Evolutionary conservation across 2,797 vertebrate genomes (phyloP).

Genomic region (Oreochromis mossambicus): DNA sequence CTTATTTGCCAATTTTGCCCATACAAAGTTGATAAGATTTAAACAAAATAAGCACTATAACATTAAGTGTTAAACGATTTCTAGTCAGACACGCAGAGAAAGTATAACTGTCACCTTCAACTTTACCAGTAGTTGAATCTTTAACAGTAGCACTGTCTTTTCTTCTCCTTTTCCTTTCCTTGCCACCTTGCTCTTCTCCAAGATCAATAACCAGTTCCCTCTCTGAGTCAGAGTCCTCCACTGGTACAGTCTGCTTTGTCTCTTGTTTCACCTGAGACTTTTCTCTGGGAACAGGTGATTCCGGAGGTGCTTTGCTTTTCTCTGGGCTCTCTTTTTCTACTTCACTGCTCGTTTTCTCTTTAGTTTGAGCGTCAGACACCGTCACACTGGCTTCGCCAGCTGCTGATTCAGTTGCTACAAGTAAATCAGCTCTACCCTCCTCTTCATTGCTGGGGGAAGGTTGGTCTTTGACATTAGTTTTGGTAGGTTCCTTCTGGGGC

Average conservation of each 20-base stretch:
- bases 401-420: conserved; percentile 39
- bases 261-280: conserved; percentile 85
- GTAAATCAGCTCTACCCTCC: conserved; percentile 74
- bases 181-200: conserved; percentile 88
- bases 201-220: conserved; percentile 96
- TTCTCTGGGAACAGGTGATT: conserved; percentile 72
- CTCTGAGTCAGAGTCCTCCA: conserved; percentile 93
- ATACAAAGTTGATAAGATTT: not conserved
- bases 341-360: conserved; percentile 77
- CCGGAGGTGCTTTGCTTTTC: conserved; percentile 74
- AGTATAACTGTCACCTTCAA: conserved; percentile 78
- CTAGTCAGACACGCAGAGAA: not conserved
- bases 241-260: conserved; percentile 76
- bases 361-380: conserved; percentile 50
- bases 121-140: conserved; percentile 78
- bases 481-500: conserved; percentile 73
- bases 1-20: not conserved
- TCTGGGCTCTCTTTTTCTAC: conserved; percentile 82
- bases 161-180: conserved; percentile 87
- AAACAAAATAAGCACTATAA: not conserved
- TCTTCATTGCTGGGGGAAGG: conserved; percentile 74
- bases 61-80: not conserved
- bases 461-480: conserved; percentile 79
- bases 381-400: conserved; percentile 27
- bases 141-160: conserved; percentile 80